These are phyloP conservation scores for Noctua fimbriata DNA, from an alignment of 2,888 invertebrate genomes.

Conservation along the genomic window DNA sequence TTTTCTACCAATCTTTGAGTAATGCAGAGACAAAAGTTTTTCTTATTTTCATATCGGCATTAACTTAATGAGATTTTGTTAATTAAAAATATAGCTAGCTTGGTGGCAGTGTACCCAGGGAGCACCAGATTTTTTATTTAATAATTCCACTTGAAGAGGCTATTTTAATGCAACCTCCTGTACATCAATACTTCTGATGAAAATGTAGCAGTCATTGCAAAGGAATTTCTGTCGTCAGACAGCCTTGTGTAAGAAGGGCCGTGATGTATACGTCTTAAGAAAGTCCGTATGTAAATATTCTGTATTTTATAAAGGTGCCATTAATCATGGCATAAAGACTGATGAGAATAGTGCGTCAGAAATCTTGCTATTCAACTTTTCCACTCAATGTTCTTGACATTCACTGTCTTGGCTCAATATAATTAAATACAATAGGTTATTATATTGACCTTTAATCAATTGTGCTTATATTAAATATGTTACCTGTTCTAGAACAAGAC, in stretches of 20 bases:
- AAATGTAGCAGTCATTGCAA: neutral
- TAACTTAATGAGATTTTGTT: neutral
- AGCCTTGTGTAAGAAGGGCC: slow-evolving; percentile 16
- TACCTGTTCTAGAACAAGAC: slow-evolving; percentile 44
- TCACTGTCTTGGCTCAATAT: slow-evolving; percentile 20
- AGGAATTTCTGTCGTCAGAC: slow-evolving; percentile 32
- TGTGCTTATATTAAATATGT: slow-evolving; percentile 27
- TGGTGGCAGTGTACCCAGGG: no score
- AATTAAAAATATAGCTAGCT: neutral
- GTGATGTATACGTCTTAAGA: neutral
- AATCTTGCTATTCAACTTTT: slow-evolving; percentile 22
- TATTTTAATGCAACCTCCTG: neutral
- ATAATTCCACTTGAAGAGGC: neutral
- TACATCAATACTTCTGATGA: neutral
- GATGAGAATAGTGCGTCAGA: neutral
- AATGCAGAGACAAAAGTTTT: neutral
- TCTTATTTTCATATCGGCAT: neutral
- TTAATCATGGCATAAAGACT: neutral
- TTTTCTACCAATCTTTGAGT: neutral
- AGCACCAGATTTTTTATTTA: neutral
- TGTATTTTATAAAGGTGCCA: neutral
- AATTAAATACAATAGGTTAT: slow-evolving; percentile 38
- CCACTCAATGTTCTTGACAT: slow-evolving; percentile 42
- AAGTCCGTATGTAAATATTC: neutral
- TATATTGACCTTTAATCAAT: slow-evolving; percentile 51